phyloP scores from a whole-genome alignment of 2,888 invertebrate genomes.

The Drosophila crucigera region DNA sequence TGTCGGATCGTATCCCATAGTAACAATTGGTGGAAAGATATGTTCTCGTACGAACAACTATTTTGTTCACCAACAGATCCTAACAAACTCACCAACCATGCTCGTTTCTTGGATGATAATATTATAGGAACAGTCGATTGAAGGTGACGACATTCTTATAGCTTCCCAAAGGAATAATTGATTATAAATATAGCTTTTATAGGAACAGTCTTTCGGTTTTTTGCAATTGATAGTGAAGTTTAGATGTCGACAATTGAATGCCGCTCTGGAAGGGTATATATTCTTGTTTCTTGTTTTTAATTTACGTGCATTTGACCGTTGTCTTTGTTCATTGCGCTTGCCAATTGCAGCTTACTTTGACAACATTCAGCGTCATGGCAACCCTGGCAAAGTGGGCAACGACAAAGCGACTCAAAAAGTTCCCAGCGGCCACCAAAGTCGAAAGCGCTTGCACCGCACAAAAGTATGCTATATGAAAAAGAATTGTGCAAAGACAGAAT shows the following conservation, averaged over 20 bases:
- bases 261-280: not conserved
- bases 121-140: not conserved
- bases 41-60: not conserved
- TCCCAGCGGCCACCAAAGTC: conserved; percentile 20
- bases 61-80: not conserved
- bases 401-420: conserved; percentile 17
- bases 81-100: not conserved
- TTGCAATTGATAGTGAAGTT: not conserved
- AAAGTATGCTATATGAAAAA: conserved; percentile 61
- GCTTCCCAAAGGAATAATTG: not conserved
- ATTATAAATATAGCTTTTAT: not conserved
- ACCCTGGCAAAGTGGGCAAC: conserved; percentile 37
- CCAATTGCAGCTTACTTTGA: conserved; percentile 3
- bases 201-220: not conserved
- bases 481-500: conserved; percentile 50
- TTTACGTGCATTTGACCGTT: not conserved
- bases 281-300: not conserved
- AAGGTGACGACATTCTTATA: not conserved
- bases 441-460: conserved; percentile 36
- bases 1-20: not conserved
- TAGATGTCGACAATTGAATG: not conserved
- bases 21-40: not conserved
- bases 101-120: not conserved
- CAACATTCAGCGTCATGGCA: conserved; percentile 38
- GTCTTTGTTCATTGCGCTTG: not conserved